Evolutionary conservation across 2,888 invertebrate genomes (phyloP).

Genomic region (Lysandra coridon): DNA sequence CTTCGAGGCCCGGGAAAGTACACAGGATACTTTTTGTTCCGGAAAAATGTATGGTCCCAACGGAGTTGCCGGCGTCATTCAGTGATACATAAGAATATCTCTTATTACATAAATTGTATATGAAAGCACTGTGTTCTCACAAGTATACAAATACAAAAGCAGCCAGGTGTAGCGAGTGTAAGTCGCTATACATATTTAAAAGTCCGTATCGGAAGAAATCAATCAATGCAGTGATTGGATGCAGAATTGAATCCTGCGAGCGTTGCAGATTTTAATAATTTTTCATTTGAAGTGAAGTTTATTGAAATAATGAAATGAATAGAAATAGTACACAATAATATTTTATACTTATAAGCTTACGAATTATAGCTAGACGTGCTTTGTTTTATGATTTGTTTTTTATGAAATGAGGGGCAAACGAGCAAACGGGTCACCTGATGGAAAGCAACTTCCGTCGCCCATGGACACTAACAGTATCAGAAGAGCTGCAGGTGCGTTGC

Average conservation of each 20-base stretch:
- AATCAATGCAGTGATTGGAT: constrained; percentile 27
- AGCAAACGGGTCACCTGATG: no score
- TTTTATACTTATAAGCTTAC: background rate
- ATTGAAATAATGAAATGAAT: background rate
- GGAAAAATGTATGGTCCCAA: no score
- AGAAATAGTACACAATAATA: background rate
- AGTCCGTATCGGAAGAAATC: constrained; percentile 22
- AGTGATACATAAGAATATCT: no score
- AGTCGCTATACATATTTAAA: background rate
- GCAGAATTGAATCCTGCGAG: constrained; percentile 18
- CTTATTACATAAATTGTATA: background rate
- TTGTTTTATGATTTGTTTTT: background rate
- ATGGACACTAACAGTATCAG: no score
- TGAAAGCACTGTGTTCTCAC: background rate
- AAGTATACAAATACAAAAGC: background rate
- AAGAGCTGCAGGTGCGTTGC: no score
- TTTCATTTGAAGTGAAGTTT: background rate
- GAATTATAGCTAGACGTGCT: no score
- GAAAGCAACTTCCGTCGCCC: no score
- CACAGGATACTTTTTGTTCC: no score
- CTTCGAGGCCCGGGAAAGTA: no score
- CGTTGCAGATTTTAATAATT: background rate
- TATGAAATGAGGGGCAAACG: no score
- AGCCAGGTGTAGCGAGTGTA: background rate
- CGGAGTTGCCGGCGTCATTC: no score